Evolutionary conservation across 2,113 vertebrate species (phyloP).

Genomic region (Salvator merianae): DNA sequence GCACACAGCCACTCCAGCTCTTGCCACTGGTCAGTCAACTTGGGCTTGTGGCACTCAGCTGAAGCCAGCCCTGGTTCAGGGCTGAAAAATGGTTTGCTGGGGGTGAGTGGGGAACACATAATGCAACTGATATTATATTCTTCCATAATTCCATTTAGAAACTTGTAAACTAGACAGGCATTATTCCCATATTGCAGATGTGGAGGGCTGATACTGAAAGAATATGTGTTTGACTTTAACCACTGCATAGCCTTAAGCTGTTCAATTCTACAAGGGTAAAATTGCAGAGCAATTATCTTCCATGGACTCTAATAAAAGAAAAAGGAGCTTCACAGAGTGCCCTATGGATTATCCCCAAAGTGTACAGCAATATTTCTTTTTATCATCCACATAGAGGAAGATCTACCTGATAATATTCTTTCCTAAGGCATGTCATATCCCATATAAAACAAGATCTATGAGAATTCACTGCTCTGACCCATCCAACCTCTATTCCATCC

Average conservation of each 20-base stretch:
- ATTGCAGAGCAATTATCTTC: not conserved
- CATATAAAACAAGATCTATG: not conserved
- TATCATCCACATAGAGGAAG: too few species aligned
- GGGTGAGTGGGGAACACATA: too few species aligned
- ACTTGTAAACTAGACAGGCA: not conserved
- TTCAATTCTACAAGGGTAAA: not conserved
- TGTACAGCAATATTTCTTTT: not conserved
- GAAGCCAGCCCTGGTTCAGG: not conserved
- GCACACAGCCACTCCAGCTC: too few species aligned
- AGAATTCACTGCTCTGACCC: not conserved
- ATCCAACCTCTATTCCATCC: too few species aligned
- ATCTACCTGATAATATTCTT: not conserved
- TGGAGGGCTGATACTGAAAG: not conserved
- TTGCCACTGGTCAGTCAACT: too few species aligned
- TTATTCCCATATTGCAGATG: not conserved
- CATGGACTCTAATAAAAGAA: not conserved
- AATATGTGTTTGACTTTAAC: not conserved
- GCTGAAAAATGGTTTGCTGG: not conserved
- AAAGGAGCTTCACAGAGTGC: not conserved
- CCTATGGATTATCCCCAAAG: not conserved
- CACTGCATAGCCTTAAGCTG: not conserved
- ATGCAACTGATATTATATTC: not conserved
- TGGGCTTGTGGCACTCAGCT: too few species aligned
- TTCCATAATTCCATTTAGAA: not conserved
- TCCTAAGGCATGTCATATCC: not conserved